These are phyloP conservation scores for Zophobas atratus DNA, from an alignment of 1,140 invertebrate genomes.

Conservation along the genomic window DNA sequence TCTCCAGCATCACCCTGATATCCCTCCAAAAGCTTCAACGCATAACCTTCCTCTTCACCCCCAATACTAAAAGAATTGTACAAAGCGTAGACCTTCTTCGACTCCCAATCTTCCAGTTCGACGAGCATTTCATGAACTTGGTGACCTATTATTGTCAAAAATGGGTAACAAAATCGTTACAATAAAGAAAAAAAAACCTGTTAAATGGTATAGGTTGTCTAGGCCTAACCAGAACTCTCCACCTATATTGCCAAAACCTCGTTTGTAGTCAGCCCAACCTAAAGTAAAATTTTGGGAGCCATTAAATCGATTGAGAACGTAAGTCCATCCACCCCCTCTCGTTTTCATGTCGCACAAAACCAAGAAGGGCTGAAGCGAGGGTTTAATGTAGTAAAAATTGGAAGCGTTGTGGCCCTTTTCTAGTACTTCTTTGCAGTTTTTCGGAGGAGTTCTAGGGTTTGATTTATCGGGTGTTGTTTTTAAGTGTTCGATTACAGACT, in stretches of 20 bases:
- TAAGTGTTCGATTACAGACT: too few relatives aligned
- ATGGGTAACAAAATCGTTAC: neutral
- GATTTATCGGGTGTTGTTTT: too few relatives aligned
- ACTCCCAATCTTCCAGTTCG: slow-evolving; percentile 69
- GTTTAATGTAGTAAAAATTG: too few relatives aligned
- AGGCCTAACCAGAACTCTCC: slow-evolving; percentile 70
- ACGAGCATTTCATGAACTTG: slow-evolving; percentile 70
- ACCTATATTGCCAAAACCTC: slow-evolving; percentile 69
- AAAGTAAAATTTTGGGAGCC: slow-evolving; percentile 76
- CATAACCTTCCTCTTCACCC: slow-evolving; percentile 76
- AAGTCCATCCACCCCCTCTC: too few relatives aligned
- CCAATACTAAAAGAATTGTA: slow-evolving; percentile 75
- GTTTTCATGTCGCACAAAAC: too few relatives aligned
- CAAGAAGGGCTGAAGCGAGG: too few relatives aligned
- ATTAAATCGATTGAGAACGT: slow-evolving; percentile 63
- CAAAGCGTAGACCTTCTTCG: too few relatives aligned
- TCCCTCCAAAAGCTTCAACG: slow-evolving; percentile 73
- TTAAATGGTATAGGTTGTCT: slow-evolving; percentile 66
- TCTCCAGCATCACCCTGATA: slow-evolving; percentile 78
- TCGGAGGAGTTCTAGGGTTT: too few relatives aligned
- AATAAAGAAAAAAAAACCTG: slow-evolving; percentile 49
- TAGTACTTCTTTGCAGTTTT: too few relatives aligned
- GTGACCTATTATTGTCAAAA: neutral
- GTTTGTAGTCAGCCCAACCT: slow-evolving; percentile 75
- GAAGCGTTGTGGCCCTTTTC: too few relatives aligned